Evolutionary conservation across 1,140 invertebrate genomes (phyloP).

Genomic region (Aricia agestis): DNA sequence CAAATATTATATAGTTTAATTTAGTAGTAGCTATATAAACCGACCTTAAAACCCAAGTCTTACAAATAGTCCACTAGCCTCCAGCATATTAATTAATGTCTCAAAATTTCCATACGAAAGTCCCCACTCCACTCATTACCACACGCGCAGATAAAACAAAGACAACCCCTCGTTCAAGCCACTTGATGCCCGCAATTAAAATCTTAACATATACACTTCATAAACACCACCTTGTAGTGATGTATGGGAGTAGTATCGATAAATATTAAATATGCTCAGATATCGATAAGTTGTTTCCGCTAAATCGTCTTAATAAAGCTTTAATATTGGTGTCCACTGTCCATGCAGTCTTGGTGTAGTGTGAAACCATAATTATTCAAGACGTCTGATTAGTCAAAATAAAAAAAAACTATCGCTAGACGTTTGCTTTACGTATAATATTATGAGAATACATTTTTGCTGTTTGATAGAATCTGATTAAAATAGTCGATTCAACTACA

Average conservation of each 20-base stretch:
- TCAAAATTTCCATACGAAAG: constrained; percentile 20
- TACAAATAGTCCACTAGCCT: not conserved
- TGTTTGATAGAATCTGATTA: no score
- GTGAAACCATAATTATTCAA: no score
- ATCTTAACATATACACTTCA: constrained; percentile 67
- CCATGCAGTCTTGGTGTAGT: no score
- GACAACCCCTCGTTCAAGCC: constrained; percentile 44
- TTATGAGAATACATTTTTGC: no score
- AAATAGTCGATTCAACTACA: no score
- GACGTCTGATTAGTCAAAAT: no score
- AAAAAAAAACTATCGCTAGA: no score
- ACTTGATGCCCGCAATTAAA: constrained; percentile 70
- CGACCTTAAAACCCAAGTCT: not conserved
- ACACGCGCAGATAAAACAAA: constrained; percentile 47
- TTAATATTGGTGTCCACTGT: no score
- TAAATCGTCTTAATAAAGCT: no score
- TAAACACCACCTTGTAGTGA: constrained; percentile 58
- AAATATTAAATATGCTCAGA: constrained; percentile 5
- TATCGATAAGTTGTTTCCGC: constrained; percentile 34
- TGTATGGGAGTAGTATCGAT: constrained; percentile 36
- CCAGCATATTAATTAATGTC: constrained; percentile 5
- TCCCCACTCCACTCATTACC: constrained; percentile 29
- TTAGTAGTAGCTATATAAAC: no score
- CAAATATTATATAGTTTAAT: no score
- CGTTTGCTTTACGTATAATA: no score